Evolutionary conservation across 2,888 invertebrate species (phyloP), one percentile per base, ranked within the genome.

Genomic region (Amphipyra tragopoginis): DNA sequence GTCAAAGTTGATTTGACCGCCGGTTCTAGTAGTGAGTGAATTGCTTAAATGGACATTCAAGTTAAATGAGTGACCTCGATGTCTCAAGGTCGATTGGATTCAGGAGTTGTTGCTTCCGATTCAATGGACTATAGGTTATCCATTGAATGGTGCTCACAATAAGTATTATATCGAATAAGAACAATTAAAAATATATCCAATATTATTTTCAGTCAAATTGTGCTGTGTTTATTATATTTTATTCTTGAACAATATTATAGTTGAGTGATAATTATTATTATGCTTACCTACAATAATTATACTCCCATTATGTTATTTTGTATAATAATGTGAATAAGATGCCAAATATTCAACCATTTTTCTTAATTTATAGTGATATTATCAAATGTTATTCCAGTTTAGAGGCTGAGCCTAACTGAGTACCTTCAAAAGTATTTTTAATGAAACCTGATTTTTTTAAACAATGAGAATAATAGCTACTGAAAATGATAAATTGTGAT

Each of bases 331-430:
- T 92, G 89, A 92, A 91, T 90, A 84, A 90, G 88, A 93, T 92
- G 91, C 94, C 93, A 94, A 94, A 94, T 93, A 93, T 89, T 88
- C 88, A 86, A 85, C 78, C 72, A 77, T 78, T 85, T 86, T 86
- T 82, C 75, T 81, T 81, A 78, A 81, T 76, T 78, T 81, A 77
- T 83, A 86, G 84, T 84, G 78, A 83, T 85, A 84, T 79, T 81
- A 72, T 70, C 63, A 72, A 80, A 77, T 72, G 69, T 80, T 81
- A 84, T 86, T 88, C 88, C 86, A 88, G 80, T 87, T 81, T 51
- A 73, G 79, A 88, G 86, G 88, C 86, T 86, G 85, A 81, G 81
- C 77, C 81, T 83, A 73, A 44, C 48, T 34, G 56, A 54, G 29
- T 56, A 54, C 40, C 55, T 60, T 58, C 34, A 38, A 55, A 71